These are phyloP conservation scores for Chiloscyllium plagiosum DNA, from an alignment of 2,113 vertebrate species.

Conservation along the genomic window DNA sequence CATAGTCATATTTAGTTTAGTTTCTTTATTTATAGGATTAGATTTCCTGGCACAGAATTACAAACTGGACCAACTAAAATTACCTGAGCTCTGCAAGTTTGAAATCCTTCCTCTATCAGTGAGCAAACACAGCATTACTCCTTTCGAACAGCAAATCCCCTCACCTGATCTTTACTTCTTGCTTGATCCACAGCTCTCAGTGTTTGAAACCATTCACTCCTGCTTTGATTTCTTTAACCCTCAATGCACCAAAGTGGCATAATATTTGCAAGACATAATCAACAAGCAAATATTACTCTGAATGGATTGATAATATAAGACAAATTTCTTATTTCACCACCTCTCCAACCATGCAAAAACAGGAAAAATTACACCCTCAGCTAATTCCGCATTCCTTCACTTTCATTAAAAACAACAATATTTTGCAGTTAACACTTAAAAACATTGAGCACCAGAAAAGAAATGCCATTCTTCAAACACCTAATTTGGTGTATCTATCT, in stretches of 20 bases:
- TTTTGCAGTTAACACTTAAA: not conserved
- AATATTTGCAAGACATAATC: not conserved
- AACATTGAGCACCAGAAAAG: not conserved
- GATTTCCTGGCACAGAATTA: slow-evolving; percentile 43
- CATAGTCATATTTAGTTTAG: slow-evolving; percentile 52
- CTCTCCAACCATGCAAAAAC: not conserved
- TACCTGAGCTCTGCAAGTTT: slow-evolving; percentile 47
- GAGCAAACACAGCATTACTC: slow-evolving; percentile 44
- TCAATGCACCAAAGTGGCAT: not conserved
- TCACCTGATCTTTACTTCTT: slow-evolving; percentile 8
- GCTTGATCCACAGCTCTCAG: not conserved
- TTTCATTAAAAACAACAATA: not conserved
- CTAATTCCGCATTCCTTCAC: not conserved
- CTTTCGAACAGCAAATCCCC: slow-evolving; percentile 40
- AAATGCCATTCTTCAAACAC: not conserved
- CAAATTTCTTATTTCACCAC: not conserved
- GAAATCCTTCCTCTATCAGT: slow-evolving; percentile 45
- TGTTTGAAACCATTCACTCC: slow-evolving; percentile 20
- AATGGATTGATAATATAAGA: not conserved
- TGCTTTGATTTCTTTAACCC: slow-evolving; percentile 10
- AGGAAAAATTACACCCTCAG: not conserved
- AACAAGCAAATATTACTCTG: not conserved
- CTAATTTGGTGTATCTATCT: not conserved
- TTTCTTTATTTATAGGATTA: slow-evolving; percentile 56
- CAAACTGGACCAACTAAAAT: slow-evolving; percentile 45